Conservation (phyloP, 2,888 invertebrate genomes). For the Campopleginae sp. region DNA sequence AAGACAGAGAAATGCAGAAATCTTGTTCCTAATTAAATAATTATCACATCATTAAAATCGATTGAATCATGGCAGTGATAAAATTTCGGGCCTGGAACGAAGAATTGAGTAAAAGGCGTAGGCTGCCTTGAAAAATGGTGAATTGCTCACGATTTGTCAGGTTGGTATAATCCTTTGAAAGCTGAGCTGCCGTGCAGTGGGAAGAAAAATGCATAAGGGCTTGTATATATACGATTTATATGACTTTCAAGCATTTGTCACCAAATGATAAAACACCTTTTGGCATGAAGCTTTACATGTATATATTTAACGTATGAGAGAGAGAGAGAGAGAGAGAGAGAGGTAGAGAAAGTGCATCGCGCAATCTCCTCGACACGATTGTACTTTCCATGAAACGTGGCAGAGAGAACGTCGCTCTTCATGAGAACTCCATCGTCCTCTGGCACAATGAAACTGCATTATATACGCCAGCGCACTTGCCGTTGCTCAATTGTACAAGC, state of each 20-base stretch:
- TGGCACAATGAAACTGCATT: slow-evolving; percentile 58
- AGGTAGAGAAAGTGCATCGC: slow-evolving; percentile 29
- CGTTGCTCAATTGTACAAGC: slow-evolving; percentile 56
- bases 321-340: slow-evolving; percentile 23
- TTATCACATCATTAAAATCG: background rate
- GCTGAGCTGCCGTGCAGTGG: background rate
- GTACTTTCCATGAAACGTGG: slow-evolving; percentile 43
- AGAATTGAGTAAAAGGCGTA: background rate
- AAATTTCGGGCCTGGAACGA: background rate
- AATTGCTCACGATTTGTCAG: background rate
- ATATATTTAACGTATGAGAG: background rate
- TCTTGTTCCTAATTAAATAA: background rate
- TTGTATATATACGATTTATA: background rate
- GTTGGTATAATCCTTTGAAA: background rate
- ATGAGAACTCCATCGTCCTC: slow-evolving; percentile 37
- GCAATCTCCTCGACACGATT: slow-evolving; percentile 47
- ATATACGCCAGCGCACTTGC: slow-evolving; percentile 38
- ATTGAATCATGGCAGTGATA: background rate
- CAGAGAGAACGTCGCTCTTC: slow-evolving; percentile 34
- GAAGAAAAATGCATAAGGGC: background rate
- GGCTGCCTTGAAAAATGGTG: background rate
- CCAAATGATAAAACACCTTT: background rate
- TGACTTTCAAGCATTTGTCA: background rate
- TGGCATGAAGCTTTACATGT: background rate
- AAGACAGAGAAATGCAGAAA: background rate